These are phyloP conservation scores for Diabrotica virgifera DNA, from an alignment of 1,140 invertebrate genomes.

Conservation along the genomic window DNA sequence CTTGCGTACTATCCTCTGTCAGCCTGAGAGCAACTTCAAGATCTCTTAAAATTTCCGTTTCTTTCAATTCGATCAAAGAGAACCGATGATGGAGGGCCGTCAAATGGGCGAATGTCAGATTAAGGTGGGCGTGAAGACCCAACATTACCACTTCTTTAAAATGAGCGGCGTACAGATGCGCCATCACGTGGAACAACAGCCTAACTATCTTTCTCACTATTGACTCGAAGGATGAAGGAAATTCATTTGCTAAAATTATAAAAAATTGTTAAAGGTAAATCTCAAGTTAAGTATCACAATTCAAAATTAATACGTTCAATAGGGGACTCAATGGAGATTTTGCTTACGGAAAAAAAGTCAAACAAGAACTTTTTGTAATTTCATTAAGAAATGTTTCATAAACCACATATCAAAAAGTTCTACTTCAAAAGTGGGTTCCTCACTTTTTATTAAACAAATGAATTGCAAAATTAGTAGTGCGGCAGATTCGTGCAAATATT, in stretches of 20 bases:
- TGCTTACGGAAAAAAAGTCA: too few relatives aligned
- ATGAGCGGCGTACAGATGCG: conserved; percentile 97
- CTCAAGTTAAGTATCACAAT: not conserved
- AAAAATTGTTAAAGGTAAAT: conserved; percentile 25
- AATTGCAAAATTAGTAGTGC: too few relatives aligned
- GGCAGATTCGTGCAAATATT: too few relatives aligned
- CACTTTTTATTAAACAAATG: too few relatives aligned
- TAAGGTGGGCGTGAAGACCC: conserved; percentile 89
- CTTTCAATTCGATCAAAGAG: conserved; percentile 90
- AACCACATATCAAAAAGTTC: too few relatives aligned
- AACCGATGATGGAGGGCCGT: conserved; percentile 86
- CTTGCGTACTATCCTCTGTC: conserved; percentile 50
- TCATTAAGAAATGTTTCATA: too few relatives aligned
- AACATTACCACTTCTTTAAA: conserved; percentile 92
- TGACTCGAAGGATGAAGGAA: conserved; percentile 90
- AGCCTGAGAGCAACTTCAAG: conserved; percentile 70
- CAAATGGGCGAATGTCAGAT: conserved; percentile 95
- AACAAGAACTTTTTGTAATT: too few relatives aligned
- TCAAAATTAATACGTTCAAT: too few relatives aligned
- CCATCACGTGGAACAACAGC: conserved; percentile 95
- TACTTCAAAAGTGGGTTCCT: too few relatives aligned
- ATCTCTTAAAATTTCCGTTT: conserved; percentile 90
- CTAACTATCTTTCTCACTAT: conserved; percentile 95
- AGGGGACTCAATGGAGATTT: too few relatives aligned
- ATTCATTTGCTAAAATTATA: conserved; percentile 79